Base-by-base conservation (phyloP, 2,888 invertebrate genomes). In the Labia minor region DNA sequence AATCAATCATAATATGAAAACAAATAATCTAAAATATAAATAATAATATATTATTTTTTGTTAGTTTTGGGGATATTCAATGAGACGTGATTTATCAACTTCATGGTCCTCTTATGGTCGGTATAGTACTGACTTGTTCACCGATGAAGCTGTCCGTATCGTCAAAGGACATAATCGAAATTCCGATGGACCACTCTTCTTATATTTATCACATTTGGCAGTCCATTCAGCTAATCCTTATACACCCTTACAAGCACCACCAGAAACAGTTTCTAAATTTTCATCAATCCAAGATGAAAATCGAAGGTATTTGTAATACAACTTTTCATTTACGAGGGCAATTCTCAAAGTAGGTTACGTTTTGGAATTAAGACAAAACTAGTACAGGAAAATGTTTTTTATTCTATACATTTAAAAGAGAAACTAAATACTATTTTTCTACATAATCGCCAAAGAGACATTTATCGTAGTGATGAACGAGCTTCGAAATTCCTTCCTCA, bases 151-250 rank as follows among this genome's bases (percentile, higher is more conserved):
- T 0, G 81, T 88, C 0, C 81, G 81, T 70, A 82, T 90, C 19
- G 92, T 95, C 69, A 74, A 81, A 11, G 74, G 78, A 0, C 92
- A 94, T 76, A 76, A 82, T 16, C 73, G 74, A 0, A 86, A 91
- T 74, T 73, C 75, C 2, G 79, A 80, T 1, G 74, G 80, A 67
- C 94, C 96, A 0, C 76, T 96, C 68, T 95, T 96, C 77, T 81
- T 96, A 63, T 92, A 92, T 77, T 78, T 96, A 65, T 86, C 92
- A 0, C 94, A 95, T 77, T 87, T 89, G 0, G 94, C 95, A 0
- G 90, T 92, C 0, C 96, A 96, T 79, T 91, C 90, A 49, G 92
- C 87, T 1, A 94, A 94, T 79, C 86, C 88, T 0, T 88, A 88
- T 75, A 88, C 89, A 75, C 89, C 89, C 0, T 79, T 96, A 26